These are phyloP conservation scores for Camponotus pennsylvanicus DNA, from an alignment of 1,140 invertebrate genomes.

Conservation along the genomic window DNA sequence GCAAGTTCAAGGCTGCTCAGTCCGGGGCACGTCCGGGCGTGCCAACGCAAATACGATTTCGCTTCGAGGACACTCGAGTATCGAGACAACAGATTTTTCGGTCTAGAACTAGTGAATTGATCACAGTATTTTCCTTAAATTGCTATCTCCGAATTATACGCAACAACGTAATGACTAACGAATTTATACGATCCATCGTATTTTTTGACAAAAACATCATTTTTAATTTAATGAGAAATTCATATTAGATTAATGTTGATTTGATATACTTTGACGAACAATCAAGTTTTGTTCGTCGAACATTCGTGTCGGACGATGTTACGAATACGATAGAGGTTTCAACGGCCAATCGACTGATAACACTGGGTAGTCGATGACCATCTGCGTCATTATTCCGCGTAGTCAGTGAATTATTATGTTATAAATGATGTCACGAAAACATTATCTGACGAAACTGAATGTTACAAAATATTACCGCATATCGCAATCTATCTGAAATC, in stretches of 20 bases:
- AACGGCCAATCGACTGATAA: not conserved
- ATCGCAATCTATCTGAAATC: not conserved
- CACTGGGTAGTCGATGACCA: not conserved
- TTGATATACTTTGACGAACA: not conserved
- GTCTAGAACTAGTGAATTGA: slow-evolving; percentile 4
- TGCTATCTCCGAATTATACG: not conserved
- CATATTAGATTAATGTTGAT: not conserved
- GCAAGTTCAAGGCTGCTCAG: slow-evolving; percentile 81
- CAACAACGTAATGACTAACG: not conserved
- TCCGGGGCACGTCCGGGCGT: slow-evolving; percentile 80
- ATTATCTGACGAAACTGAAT: slow-evolving; percentile 58
- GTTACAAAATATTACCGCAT: not conserved
- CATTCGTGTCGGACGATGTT: not conserved
- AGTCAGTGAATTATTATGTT: slow-evolving; percentile 62
- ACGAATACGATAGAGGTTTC: slow-evolving; percentile 33
- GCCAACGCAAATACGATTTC: slow-evolving; percentile 80
- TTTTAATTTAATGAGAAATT: not conserved
- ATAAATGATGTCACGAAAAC: slow-evolving; percentile 55
- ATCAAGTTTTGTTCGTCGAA: not conserved
- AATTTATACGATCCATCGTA: not conserved
- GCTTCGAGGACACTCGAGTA: slow-evolving; percentile 65
- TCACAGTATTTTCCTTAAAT: not conserved
- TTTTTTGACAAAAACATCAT: not conserved
- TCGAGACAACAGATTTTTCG: slow-evolving; percentile 73
- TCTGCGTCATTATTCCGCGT: slow-evolving; percentile 48